Conservation (phyloP, 1,140 invertebrate genomes). For the Diuraphis noxia region DNA sequence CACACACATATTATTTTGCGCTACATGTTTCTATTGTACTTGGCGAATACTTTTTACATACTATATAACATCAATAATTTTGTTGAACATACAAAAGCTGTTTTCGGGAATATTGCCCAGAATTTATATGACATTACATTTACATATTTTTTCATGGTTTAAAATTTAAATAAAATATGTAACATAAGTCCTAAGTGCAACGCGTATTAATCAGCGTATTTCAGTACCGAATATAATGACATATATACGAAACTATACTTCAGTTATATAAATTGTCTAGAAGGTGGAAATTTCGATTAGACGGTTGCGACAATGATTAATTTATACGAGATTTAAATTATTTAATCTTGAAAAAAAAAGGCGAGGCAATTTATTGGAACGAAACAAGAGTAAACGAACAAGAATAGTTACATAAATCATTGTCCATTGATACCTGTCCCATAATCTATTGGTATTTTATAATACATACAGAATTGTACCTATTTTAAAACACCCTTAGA, state of each 20-base stretch:
- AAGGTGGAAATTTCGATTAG: neutral
- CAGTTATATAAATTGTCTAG: neutral
- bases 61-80: conserved; percentile 27
- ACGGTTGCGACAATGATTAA: neutral
- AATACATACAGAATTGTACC: neutral
- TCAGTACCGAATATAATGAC: neutral
- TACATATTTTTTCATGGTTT: neutral
- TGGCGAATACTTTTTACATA: conserved; percentile 9
- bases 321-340: neutral
- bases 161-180: neutral
- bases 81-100: neutral
- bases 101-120: neutral
- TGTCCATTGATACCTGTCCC: neutral
- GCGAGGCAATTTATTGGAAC: neutral
- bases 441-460: neutral
- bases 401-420: neutral
- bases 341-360: neutral
- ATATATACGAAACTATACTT: neutral
- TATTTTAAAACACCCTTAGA: neutral
- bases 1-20: neutral
- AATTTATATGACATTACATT: neutral
- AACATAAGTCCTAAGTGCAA: neutral
- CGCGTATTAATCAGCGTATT: neutral
- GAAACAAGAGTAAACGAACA: too few species aligned
- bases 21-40: conserved; percentile 29